Evolutionary conservation across 2,113 vertebrate genomes (phyloP), one percentile per base, ranked within the genome.

Genomic region (Actinemys pallida): DNA sequence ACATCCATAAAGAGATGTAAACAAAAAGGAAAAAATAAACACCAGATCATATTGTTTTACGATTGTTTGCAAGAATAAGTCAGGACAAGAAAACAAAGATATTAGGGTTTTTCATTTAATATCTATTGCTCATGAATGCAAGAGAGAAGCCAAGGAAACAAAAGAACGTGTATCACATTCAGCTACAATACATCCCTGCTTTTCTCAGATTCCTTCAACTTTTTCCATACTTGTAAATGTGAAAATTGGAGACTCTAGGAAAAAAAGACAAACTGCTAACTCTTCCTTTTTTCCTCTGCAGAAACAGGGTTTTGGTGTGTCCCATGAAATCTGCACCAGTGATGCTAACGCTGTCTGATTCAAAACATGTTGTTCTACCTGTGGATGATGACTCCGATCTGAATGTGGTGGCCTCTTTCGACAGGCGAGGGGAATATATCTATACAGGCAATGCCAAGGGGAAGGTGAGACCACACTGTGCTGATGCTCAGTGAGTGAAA

Each of bases 361-460:
- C 99, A 95, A 99, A 99, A 94, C 99, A 99, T 3, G 99, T 99
- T 14, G 99, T 99, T 72, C 98, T 99, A 10, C 99, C 99, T 0
- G 99, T 99, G 96, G 99, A 99, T n/a, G 99, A 99, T 11, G 99
- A 99, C 94, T 99, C 99, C 0, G 99, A 99, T 94, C 98, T 99
- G 93, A 99, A 99, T 1, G 99, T 99, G 49, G 99, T 99, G 97
- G 99, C 99, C 7, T 99, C 99, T n/a, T 99, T 99, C 52, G 99
- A 99, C 98, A 98, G 99, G 49, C 97, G 99, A 76, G 99, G 99
- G 62, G 99, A 99, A 45, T 99, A 99, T 98, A 99, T 99, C 95
- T 99, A 99, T 96, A 99, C 99, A 0, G 99, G 99, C 56, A 99
- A 99, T 6, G 99, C 99, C 94, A 99, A 99, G 97, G 99, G 99